Conservation (phyloP, 2,888 invertebrate genomes). For the Litoditis marina region DNA sequence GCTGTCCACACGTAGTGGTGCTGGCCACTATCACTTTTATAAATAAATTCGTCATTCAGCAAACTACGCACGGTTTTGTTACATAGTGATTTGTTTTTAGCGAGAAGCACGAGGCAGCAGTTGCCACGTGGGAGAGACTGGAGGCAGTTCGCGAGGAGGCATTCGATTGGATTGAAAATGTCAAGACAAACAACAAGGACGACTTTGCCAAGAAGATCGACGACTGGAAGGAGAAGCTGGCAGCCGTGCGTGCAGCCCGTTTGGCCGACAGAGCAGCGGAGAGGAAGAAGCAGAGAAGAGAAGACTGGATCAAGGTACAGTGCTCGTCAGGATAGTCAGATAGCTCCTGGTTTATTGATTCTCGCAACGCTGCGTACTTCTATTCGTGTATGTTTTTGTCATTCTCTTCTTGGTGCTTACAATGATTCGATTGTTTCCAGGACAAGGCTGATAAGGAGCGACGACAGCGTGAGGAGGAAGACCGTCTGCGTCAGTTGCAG, state of each 20-base stretch:
- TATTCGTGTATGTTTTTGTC: background rate
- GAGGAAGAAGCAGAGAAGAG: constrained; percentile 35
- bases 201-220: constrained; percentile 40
- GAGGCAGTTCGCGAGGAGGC: constrained; percentile 39
- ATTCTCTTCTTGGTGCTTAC: background rate
- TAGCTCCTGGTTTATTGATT: background rate
- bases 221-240: constrained; percentile 37
- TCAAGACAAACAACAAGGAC: constrained; percentile 44
- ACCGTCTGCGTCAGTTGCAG: constrained; percentile 28
- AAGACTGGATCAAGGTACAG: constrained; percentile 21
- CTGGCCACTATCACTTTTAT: no score
- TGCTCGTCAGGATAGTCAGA: background rate
- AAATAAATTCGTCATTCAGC: no score
- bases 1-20: no score
- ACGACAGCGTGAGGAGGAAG: constrained; percentile 40
- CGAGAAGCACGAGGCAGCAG: constrained; percentile 40
- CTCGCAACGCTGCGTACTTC: background rate
- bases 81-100: constrained; percentile 33
- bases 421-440: constrained; percentile 10
- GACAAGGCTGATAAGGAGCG: constrained; percentile 36
- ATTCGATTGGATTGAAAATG: constrained; percentile 42
- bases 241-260: constrained; percentile 36
- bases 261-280: constrained; percentile 38
- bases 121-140: constrained; percentile 47
- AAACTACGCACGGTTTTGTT: background rate